A percentile compares a stretch with the other conserved stretches of the same genome.
phyloP scores from a whole-genome alignment of 2,888 invertebrate species.

The Drosophila emarginata region DNA sequence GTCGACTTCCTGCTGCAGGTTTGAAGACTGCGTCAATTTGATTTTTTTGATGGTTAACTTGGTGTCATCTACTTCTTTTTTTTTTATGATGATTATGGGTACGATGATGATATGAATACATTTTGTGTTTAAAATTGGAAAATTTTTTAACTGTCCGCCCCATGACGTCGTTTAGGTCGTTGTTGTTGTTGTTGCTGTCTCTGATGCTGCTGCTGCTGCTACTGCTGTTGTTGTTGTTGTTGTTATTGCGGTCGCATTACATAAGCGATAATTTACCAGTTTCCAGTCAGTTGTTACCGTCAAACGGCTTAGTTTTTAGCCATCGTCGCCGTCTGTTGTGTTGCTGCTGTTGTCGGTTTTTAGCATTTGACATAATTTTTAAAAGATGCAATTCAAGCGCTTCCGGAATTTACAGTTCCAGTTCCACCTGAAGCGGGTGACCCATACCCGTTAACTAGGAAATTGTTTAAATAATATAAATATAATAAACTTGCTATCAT shows the following conservation, averaged over 20 bases:
- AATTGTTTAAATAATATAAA: conserved; percentile 28
- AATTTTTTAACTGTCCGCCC: conserved; percentile 39
- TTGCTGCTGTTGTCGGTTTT: conserved; percentile 23
- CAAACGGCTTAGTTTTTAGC: conserved; percentile 14
- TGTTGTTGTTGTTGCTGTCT: conserved; percentile 8
- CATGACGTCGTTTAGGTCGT: conserved; percentile 12
- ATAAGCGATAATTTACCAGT: conserved; percentile 74
- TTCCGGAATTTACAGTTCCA: conserved; percentile 25
- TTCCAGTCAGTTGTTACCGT: conserved; percentile 53
- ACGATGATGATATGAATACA: not conserved
- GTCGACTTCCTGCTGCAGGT: conserved; percentile 68
- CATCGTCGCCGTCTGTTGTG: conserved; percentile 36
- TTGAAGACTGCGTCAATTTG: conserved; percentile 1
- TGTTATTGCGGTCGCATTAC: conserved; percentile 55
- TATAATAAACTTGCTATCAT: not conserved
- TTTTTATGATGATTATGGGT: not conserved
- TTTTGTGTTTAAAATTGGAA: conserved; percentile 29
- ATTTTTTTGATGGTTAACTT: conserved; percentile 6
- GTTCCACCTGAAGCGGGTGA: not conserved
- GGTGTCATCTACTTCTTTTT: conserved; percentile 8
- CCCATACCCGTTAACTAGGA: conserved; percentile 26
- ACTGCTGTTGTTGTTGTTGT: conserved; percentile 24
- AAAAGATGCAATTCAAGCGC: conserved; percentile 57
- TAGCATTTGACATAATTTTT: conserved; percentile 73
- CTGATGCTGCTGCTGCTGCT: not conserved